These are phyloP conservation scores for Gambusia yucatana DNA, from an alignment of 2,797 vertebrate species.

Conservation along the genomic window DNA sequence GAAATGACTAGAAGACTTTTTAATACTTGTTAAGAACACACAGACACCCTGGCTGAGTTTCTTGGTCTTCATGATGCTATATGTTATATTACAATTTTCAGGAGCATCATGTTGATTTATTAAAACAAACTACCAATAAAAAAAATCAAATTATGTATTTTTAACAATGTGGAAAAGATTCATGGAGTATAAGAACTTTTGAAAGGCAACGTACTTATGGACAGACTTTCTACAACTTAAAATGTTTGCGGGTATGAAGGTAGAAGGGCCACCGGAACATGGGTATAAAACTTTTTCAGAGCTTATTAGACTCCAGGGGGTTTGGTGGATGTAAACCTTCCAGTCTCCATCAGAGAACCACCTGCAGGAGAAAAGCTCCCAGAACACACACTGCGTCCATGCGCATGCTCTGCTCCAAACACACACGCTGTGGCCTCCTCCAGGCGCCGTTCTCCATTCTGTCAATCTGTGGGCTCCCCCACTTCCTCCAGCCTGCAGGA, in stretches of 20 bases:
- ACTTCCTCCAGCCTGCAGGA: constrained; percentile 20
- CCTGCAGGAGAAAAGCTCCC: constrained; percentile 61
- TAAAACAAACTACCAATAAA: neutral
- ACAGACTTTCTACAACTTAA: neutral
- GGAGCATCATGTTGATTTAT: neutral
- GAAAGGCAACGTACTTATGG: constrained; percentile 9
- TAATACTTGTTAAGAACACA: neutral
- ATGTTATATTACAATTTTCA: neutral
- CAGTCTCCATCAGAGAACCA: constrained; percentile 63
- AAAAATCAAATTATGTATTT: neutral
- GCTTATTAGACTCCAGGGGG: constrained; percentile 43
- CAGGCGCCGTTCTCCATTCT: constrained; percentile 50
- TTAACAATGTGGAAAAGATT: neutral
- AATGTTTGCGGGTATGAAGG: constrained; percentile 21
- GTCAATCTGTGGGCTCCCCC: constrained; percentile 48
- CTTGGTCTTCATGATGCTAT: neutral
- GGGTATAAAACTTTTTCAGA: constrained; percentile 28
- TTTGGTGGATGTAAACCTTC: constrained; percentile 63
- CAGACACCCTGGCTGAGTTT: neutral
- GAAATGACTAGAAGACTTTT: neutral
- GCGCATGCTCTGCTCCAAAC: constrained; percentile 12
- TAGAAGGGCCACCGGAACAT: constrained; percentile 32
- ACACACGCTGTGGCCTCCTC: constrained; percentile 48
- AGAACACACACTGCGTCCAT: constrained; percentile 32
- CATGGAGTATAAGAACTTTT: neutral